Base-by-base conservation (phyloP, 1,140 invertebrate genomes). In the Hypothenemus hampei region DNA sequence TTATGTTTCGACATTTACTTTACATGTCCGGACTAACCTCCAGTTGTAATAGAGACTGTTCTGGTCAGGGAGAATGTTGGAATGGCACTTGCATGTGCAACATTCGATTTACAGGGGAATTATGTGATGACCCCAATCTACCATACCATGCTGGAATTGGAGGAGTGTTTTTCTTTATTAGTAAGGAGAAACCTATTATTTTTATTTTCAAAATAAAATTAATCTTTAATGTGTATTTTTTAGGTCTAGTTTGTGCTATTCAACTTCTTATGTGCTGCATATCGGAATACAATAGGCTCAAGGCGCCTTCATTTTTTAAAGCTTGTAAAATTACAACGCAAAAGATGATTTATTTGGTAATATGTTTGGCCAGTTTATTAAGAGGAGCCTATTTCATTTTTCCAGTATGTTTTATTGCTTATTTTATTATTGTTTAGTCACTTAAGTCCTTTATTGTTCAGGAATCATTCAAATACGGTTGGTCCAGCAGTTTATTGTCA, bases 11-110 rank as follows among this genome's bases (percentile, higher is more conserved):
- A 46, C 63, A 66, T 53, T 53, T 71, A 24, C 56, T 71, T 49
- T 62, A 63, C 47, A 72, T 72, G 69, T 62, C 69, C 35, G 67
- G 68, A 58, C 43, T 72, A 49, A 60, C 51, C 41, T 68, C 61
- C 59, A 67, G 54, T 54, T 79, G 77, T 66, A 73, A 73, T 40
- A 74, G 74, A 43, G 84, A 86, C 72, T 93, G 89, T 75, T 91
- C 85, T 56, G 89, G 90, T n/a, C 84, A 89, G 55, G 92, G 91
- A 7, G 89, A 92, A 73, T 95, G 91, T 71, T 80, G 89, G 58
- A 90, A 93, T 71, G 90, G 91, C 33, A 90, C 88, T 24, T 94
- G 92, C 69, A 77, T 92, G 53, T 95, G 92, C 71, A 88, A 93
- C 77, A 92, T 93, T 67, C 80, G 80, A 45, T 77, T 75, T 69